A percentile compares a stretch with the other conserved stretches of the same genome.
These are phyloP conservation scores for Cynocephalus volans DNA, from an alignment of 2,113 vertebrate genomes.

Conservation along the genomic window DNA sequence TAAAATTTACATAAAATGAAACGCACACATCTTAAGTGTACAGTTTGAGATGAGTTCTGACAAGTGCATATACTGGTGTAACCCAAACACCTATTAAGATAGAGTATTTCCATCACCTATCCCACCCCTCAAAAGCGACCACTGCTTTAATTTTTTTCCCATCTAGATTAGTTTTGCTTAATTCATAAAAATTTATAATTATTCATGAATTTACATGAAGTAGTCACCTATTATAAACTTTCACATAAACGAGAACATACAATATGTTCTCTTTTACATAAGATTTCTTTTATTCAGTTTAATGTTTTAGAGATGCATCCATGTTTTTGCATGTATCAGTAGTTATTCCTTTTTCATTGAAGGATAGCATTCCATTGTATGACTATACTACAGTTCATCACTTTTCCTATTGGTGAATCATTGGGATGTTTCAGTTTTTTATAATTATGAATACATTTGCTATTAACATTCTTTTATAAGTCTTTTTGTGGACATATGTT, in stretches of 20 bases:
- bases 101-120: neutral
- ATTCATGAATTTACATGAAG: neutral
- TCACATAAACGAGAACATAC: neutral
- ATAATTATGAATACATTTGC: neutral
- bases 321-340: neutral
- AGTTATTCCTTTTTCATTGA: slow-evolving; percentile 5
- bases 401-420: neutral
- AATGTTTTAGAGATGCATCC: neutral
- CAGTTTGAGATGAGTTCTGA: slow-evolving; percentile 46
- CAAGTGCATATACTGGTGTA: neutral
- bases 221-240: slow-evolving; percentile 25
- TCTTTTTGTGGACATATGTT: slow-evolving; percentile 9
- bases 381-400: neutral
- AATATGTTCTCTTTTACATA: neutral
- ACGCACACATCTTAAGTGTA: slow-evolving; percentile 22
- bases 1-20: slow-evolving; percentile 40
- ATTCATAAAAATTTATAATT: neutral
- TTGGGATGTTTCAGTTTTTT: slow-evolving; percentile 8
- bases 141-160: neutral
- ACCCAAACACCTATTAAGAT: neutral
- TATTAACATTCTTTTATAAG: slow-evolving; percentile 17
- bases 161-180: slow-evolving; percentile 32
- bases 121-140: neutral
- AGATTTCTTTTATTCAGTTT: neutral
- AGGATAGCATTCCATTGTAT: neutral